Evolutionary conservation across 2,113 vertebrate genomes (phyloP).

Genomic region (Xenotilapia caudafasciata): DNA sequence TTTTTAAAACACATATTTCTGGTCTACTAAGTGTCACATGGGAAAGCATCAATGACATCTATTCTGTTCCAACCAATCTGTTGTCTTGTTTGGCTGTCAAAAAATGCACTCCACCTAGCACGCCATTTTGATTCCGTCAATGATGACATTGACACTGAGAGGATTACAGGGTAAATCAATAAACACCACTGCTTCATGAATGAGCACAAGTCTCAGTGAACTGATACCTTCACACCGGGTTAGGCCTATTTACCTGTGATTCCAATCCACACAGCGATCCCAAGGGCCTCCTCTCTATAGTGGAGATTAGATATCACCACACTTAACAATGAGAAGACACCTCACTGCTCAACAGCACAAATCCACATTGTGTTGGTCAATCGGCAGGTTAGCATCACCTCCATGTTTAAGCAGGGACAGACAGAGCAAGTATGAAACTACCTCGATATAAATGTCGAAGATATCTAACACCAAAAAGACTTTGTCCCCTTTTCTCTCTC

Average conservation of each 20-base stretch:
- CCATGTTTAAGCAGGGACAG: background rate
- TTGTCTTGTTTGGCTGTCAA: slow-evolving; percentile 18
- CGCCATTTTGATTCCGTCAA: slow-evolving; percentile 11
- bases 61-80: slow-evolving; percentile 33
- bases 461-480: background rate
- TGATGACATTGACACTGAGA: slow-evolving; percentile 43
- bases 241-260: slow-evolving; percentile 25
- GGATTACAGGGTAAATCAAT: slow-evolving; percentile 68
- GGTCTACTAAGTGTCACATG: background rate
- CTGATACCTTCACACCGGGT: slow-evolving; percentile 38
- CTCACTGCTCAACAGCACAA: background rate
- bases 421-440: background rate
- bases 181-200: slow-evolving; percentile 35
- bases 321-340: slow-evolving; percentile 7
- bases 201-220: slow-evolving; percentile 17
- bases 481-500: background rate
- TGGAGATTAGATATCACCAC: slow-evolving; percentile 11
- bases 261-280: background rate
- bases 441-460: background rate
- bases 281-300: background rate
- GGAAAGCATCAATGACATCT: background rate
- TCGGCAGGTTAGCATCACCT: background rate
- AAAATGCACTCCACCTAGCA: slow-evolving; percentile 23
- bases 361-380: background rate
- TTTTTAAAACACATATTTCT: background rate